Base-by-base conservation (phyloP, 2,888 invertebrate species). In the Exephanes ischioxanthus region DNA sequence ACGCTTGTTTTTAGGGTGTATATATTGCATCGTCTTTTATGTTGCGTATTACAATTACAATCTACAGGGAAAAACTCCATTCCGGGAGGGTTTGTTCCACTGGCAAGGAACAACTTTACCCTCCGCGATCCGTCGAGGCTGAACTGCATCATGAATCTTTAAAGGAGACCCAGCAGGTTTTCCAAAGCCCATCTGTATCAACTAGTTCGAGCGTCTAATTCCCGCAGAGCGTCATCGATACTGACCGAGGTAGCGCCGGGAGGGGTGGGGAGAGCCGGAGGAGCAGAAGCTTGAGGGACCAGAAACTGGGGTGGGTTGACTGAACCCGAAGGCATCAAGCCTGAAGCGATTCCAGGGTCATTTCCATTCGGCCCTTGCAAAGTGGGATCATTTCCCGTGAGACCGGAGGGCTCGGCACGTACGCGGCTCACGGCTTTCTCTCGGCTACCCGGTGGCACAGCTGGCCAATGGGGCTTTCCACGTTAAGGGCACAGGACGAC, bases 351-450 rank as follows among this genome's bases (percentile, higher is more conserved):
- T 91, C 91, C 83, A 83, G 90, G 91, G 91, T 92, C 92, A 93
- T 93, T 93, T 93, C 93, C 92, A 94, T 94, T 92, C 91, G 91
- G 91, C 90, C 91, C 92, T 91, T 90, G 92, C 93, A 92, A 92
- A 93, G 92, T 92, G 92, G 91, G 89, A 91, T 93, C 94, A 94
- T 94, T 94, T 94, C 94, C 94, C 94, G 84, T 77, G 93, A 89
- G 94, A 90, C 87, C 83, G 87, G 85, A 77, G 83, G 86, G 84
- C 37, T 77, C 55, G 26, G 76, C 67, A 89, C 85, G 89, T 90
- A 89, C 86, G 88, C 86, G 85, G 84, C 88, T 87, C 87, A 89
- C 87, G 84, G 80, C 75, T 76, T 84, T 73, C 87, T 83, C 83
- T n/a, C 73, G 45, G 33, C 78, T 58, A 41, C 63, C 22, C 76